Evolutionary conservation across 1,140 invertebrate genomes (phyloP).

Genomic region (Camponotus floridanus): DNA sequence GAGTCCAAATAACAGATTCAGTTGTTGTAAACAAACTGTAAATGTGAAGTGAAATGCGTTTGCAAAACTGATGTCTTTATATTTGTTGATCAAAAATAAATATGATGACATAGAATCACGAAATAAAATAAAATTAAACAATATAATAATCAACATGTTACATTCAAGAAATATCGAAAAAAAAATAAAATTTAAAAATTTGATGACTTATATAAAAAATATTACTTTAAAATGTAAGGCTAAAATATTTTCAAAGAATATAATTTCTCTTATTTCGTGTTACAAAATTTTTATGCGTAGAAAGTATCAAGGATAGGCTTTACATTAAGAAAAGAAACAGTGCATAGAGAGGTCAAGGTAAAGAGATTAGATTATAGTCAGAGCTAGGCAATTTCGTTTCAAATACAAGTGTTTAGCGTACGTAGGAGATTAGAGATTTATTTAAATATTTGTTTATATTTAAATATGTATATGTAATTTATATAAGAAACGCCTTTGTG

Average conservation of each 20-base stretch:
- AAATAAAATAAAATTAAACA: background rate
- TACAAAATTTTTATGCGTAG: background rate
- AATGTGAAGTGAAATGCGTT: constrained; percentile 50
- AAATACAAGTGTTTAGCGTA: background rate
- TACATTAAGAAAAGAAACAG: background rate
- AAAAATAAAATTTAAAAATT: no score
- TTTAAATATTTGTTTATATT: no score
- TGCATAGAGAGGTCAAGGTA: background rate
- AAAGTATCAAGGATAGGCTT: background rate
- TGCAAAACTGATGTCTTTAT: background rate
- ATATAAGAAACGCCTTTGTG: background rate
- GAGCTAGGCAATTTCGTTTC: background rate
- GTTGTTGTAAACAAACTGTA: constrained; percentile 75
- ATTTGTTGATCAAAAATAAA: background rate
- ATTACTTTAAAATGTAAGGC: background rate
- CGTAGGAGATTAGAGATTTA: no score
- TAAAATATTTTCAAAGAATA: background rate
- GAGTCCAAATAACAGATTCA: constrained; percentile 58
- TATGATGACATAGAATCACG: background rate
- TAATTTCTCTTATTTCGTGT: background rate
- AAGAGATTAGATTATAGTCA: constrained; percentile 21
- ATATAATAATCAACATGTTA: background rate
- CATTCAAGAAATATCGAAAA: no score
- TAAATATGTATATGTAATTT: background rate
- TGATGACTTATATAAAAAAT: background rate